These are phyloP conservation scores for Drosophila maculinotata DNA, from an alignment of 2,888 invertebrate genomes.

Conservation along the genomic window DNA sequence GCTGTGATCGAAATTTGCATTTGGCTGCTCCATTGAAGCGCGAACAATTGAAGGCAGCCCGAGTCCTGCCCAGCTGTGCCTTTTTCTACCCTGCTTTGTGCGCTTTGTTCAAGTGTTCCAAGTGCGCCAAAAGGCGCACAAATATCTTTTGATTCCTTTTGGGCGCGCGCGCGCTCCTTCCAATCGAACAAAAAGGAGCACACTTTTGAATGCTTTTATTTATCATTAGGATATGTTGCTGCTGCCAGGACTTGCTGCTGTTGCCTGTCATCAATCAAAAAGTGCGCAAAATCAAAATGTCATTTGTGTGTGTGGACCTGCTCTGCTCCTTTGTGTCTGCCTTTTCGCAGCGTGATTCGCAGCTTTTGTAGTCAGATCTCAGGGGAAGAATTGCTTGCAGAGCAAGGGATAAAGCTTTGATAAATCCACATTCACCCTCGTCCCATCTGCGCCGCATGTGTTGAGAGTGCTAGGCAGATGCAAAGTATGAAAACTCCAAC, in stretches of 20 bases:
- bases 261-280: slow-evolving; percentile 81
- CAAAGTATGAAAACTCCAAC: background rate
- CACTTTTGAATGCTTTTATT: slow-evolving; percentile 71
- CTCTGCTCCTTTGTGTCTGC: slow-evolving; percentile 28
- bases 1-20: slow-evolving; percentile 70
- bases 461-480: slow-evolving; percentile 33
- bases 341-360: slow-evolving; percentile 47
- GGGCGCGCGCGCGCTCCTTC: slow-evolving; percentile 21
- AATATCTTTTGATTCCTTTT: slow-evolving; percentile 72
- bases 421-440: slow-evolving; percentile 17
- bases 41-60: slow-evolving; percentile 67
- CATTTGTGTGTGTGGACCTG: slow-evolving; percentile 43
- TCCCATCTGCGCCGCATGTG: background rate
- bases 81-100: slow-evolving; percentile 60
- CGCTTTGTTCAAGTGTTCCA: slow-evolving; percentile 61
- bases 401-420: slow-evolving; percentile 15
- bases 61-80: slow-evolving; percentile 72
- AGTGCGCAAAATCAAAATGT: slow-evolving; percentile 82
- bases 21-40: slow-evolving; percentile 71
- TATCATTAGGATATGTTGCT: slow-evolving; percentile 58
- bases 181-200: slow-evolving; percentile 68
- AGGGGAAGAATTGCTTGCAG: slow-evolving; percentile 38
- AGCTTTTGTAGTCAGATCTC: slow-evolving; percentile 41
- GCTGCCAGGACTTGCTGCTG: slow-evolving; percentile 26
- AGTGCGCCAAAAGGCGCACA: slow-evolving; percentile 75